Evolutionary conservation across 1,140 invertebrate genomes (phyloP).

Genomic region (Rhagoletis pomonella): DNA sequence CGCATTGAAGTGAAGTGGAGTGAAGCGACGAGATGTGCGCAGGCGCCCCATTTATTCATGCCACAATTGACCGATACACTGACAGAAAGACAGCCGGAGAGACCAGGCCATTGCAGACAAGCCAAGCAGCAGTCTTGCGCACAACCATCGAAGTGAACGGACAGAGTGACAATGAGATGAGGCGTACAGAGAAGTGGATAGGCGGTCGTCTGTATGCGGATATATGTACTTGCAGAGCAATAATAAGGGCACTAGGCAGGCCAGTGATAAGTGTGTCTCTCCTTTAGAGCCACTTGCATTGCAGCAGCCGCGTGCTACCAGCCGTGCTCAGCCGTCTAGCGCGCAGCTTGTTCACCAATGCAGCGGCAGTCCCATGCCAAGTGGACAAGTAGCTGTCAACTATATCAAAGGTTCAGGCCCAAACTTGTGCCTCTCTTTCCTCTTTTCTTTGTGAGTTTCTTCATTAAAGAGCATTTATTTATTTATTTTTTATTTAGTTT

Average conservation of each 20-base stretch:
- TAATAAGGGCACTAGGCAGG: background rate
- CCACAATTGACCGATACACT: slow-evolving; percentile 12
- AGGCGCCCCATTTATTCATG: slow-evolving; percentile 20
- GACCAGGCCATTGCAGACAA: background rate
- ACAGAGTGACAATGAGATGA: background rate
- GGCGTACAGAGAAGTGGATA: background rate
- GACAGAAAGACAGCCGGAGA: background rate
- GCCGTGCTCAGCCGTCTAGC: background rate
- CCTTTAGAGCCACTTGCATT: background rate
- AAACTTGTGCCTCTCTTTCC: background rate
- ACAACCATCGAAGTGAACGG: background rate
- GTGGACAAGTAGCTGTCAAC: slow-evolving; percentile 41
- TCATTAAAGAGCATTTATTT: slow-evolving; percentile 27
- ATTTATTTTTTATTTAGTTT: slow-evolving; percentile 16
- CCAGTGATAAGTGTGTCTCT: background rate
- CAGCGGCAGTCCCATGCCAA: slow-evolving; percentile 11
- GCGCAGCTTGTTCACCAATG: background rate
- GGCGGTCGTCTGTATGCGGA: background rate
- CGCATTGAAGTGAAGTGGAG: slow-evolving; percentile 48
- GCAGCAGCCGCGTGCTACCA: slow-evolving; percentile 5
- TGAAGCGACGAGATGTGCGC: background rate
- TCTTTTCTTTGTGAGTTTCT: background rate
- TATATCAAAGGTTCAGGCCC: slow-evolving; percentile 3
- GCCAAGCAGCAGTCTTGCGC: background rate
- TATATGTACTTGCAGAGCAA: background rate